Conservation (phyloP, 2,888 invertebrate species). For the Liopterus haemorrhoidalis region DNA sequence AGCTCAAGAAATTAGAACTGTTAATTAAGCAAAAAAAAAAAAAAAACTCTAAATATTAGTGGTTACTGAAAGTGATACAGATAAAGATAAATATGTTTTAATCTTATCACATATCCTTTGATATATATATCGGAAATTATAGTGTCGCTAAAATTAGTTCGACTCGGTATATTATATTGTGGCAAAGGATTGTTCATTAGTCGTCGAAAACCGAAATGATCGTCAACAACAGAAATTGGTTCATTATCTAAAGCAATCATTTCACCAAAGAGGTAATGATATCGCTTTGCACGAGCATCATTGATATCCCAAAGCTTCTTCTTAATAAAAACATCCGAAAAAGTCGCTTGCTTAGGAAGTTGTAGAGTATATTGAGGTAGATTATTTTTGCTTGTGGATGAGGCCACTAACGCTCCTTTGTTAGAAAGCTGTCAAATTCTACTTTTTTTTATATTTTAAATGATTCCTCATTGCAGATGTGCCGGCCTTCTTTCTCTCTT, state of each 20-base stretch:
- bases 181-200: conserved; percentile 32
- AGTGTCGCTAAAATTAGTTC: conserved; percentile 20
- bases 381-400: no score
- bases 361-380: no score
- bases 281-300: conserved; percentile 33
- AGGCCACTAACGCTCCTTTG: no score
- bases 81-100: conserved; percentile 28
- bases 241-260: conserved; percentile 39
- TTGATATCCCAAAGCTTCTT: conserved; percentile 32
- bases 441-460: no score
- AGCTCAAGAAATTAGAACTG: no score
- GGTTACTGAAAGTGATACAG: conserved; percentile 31
- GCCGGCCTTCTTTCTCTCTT: no score
- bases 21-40: no score
- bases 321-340: conserved; percentile 27
- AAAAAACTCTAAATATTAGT: conserved; percentile 32
- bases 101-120: conserved; percentile 30
- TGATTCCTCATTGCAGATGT: no score
- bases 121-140: conserved; percentile 23
- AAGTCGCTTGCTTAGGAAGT: conserved; percentile 24
- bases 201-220: conserved; percentile 34
- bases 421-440: no score
- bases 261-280: conserved; percentile 38
- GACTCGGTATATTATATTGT: conserved; percentile 31
- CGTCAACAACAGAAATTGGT: conserved; percentile 35